These are phyloP conservation scores for Leuctra nigra DNA, from an alignment of 2,888 invertebrate genomes.

Conservation along the genomic window DNA sequence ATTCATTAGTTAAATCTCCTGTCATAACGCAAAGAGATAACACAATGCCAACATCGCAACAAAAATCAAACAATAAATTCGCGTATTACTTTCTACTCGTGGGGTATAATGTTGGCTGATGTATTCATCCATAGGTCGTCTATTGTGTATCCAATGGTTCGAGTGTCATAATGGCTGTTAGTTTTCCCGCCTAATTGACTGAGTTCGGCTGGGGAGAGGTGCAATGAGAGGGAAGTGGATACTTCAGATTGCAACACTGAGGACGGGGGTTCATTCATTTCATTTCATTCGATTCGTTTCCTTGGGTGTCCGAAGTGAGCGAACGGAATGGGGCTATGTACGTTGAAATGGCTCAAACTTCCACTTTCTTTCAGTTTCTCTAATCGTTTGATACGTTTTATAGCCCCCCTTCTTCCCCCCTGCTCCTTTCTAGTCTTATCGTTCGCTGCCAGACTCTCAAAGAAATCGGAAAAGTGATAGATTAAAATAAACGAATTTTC, in stretches of 20 bases:
- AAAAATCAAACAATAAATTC: neutral
- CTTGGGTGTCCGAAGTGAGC: too few relatives aligned
- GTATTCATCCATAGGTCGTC: too few relatives aligned
- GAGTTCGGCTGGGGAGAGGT: neutral
- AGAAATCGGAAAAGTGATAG: slow-evolving; percentile 2
- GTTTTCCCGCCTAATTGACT: slow-evolving; percentile 19
- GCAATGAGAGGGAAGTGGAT: slow-evolving; percentile 23
- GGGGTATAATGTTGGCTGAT: too few relatives aligned
- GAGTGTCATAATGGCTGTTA: neutral
- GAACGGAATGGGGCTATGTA: too few relatives aligned
- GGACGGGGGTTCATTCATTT: slow-evolving; percentile 6
- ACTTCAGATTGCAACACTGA: slow-evolving; percentile 23
- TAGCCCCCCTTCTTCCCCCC: too few relatives aligned
- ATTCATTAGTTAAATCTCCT: slow-evolving; percentile 6
- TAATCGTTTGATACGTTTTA: slow-evolving; percentile 7
- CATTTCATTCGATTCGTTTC: too few relatives aligned
- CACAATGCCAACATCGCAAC: slow-evolving; percentile 3
- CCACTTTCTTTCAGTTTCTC: too few relatives aligned
- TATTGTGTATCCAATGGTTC: too few relatives aligned
- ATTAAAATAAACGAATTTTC: neutral
- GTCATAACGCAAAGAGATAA: neutral
- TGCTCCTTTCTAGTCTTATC: neutral
- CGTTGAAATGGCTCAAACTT: too few relatives aligned
- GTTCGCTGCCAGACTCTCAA: neutral
- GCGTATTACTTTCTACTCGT: too few relatives aligned